These are phyloP conservation scores for Brachyrhaphis roseni DNA, from an alignment of 2,797 vertebrate species.

Conservation along the genomic window DNA sequence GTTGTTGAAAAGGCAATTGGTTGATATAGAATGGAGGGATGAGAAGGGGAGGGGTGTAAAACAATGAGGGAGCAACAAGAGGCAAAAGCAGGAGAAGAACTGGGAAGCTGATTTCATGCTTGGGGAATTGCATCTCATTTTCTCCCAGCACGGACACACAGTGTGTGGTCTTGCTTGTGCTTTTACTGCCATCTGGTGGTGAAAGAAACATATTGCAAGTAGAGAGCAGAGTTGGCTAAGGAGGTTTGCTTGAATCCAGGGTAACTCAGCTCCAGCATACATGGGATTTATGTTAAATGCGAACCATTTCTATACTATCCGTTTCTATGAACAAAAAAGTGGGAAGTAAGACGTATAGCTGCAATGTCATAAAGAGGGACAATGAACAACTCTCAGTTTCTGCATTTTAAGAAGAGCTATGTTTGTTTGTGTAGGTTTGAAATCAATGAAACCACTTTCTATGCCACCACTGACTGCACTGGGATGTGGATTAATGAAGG, in stretches of 20 bases:
- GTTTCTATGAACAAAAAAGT: conserved; percentile 36
- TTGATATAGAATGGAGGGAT: conserved; percentile 10
- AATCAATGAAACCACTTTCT: conserved; percentile 46
- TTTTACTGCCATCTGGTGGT: conserved; percentile 75
- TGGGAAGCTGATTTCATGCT: conserved; percentile 80
- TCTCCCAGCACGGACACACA: conserved; percentile 19
- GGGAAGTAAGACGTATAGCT: conserved; percentile 25
- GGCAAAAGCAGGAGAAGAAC: conserved; percentile 65
- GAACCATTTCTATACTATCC: conserved; percentile 1
- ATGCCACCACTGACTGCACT: conserved; percentile 20
- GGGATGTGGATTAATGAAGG: conserved; percentile 42
- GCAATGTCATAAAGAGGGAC: conserved; percentile 40
- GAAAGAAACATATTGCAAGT: background rate
- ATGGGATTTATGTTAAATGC: conserved; percentile 5
- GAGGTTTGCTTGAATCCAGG: background rate
- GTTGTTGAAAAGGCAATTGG: conserved; percentile 32
- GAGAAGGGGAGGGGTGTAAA: conserved; percentile 1
- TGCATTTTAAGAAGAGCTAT: conserved; percentile 43
- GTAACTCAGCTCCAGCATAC: conserved; percentile 18
- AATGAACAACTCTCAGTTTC: conserved; percentile 32
- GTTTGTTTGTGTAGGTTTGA: conserved; percentile 23
- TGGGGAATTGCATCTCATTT: conserved; percentile 76
- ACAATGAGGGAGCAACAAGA: conserved; percentile 44
- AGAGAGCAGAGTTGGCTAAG: conserved; percentile 30
- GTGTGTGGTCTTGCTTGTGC: conserved; percentile 28